Evolutionary conservation across 2,888 invertebrate genomes (phyloP).

Genomic region (Cheilosia soror): DNA sequence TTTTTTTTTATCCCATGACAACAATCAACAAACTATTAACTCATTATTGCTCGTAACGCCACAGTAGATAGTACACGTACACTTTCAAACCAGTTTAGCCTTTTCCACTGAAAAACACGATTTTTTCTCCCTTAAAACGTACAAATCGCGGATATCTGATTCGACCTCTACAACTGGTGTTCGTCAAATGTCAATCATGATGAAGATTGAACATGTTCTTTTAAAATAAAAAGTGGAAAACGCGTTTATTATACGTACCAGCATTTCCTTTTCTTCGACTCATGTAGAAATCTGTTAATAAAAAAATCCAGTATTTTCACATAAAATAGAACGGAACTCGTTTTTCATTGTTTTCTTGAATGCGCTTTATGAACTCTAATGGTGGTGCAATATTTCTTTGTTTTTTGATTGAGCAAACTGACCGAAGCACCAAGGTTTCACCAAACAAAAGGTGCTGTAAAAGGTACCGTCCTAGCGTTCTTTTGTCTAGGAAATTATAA

Average conservation of each 20-base stretch:
- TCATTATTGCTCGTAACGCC: slow-evolving; percentile 29
- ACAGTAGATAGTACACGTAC: slow-evolving; percentile 14
- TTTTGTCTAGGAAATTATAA: slow-evolving; percentile 58
- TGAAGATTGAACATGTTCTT: slow-evolving; percentile 67
- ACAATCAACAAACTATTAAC: slow-evolving; percentile 28
- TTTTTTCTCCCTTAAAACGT: slow-evolving; percentile 39
- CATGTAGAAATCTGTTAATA: slow-evolving; percentile 53
- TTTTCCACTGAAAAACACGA: slow-evolving; percentile 53
- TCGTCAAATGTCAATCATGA: slow-evolving; percentile 66
- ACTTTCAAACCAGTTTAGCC: slow-evolving; percentile 43
- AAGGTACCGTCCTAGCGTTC: slow-evolving; percentile 16
- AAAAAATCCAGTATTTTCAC: slow-evolving; percentile 70
- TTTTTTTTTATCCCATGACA: slow-evolving; percentile 17
- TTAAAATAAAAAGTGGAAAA: slow-evolving; percentile 31
- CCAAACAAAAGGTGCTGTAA: slow-evolving; percentile 35
- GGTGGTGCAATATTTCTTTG: slow-evolving; percentile 49
- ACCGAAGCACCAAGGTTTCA: slow-evolving; percentile 50
- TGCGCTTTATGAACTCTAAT: slow-evolving; percentile 61
- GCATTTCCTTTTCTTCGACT: slow-evolving; percentile 30
- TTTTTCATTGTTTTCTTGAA: slow-evolving; percentile 54
- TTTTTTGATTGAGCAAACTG: slow-evolving; percentile 56
- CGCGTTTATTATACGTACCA: slow-evolving; percentile 52
- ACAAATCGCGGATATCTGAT: slow-evolving; percentile 59
- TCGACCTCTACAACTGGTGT: slow-evolving; percentile 35
- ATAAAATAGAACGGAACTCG: slow-evolving; percentile 58